These are phyloP conservation scores for Thymallus thymallus DNA, from an alignment of 2,113 vertebrate genomes.

Conservation along the genomic window DNA sequence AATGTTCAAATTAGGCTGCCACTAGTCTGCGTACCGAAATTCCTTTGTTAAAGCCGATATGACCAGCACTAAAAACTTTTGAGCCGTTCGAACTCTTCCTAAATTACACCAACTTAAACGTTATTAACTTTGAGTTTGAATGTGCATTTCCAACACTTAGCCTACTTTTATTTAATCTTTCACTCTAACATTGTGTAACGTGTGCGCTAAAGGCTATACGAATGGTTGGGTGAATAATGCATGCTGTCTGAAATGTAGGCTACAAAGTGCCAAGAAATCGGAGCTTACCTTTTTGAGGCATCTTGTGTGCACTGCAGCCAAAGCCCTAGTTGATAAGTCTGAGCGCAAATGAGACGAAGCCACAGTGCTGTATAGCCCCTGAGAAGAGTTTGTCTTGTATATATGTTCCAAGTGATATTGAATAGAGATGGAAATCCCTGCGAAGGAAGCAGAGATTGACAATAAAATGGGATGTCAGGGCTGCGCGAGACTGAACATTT, in stretches of 20 bases:
- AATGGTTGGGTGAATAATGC: not conserved
- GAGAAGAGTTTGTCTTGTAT: conserved; percentile 71
- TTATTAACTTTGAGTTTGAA: not conserved
- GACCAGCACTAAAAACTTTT: not conserved
- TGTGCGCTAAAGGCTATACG: not conserved
- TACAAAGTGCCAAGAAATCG: not conserved
- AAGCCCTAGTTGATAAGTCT: conserved; percentile 78
- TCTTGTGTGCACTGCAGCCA: conserved; percentile 72
- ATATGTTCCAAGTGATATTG: conserved; percentile 81
- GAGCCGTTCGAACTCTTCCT: not conserved
- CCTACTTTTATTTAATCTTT: not conserved
- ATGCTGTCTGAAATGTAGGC: not conserved
- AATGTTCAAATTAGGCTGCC: not conserved
- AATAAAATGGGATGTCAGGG: conserved; percentile 86
- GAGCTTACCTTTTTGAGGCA: conserved; percentile 96
- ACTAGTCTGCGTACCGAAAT: not conserved
- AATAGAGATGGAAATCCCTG: conserved; percentile 81
- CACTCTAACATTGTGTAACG: not conserved
- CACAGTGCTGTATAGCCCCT: conserved; percentile 70
- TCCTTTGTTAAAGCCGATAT: not conserved
- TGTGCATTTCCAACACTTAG: not conserved
- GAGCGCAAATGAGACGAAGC: conserved; percentile 63
- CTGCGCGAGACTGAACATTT: conserved; percentile 60
- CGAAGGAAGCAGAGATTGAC: conserved; percentile 91
- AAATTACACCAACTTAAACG: not conserved